These are phyloP conservation scores for Ophthalmolycus amberensis DNA, from an alignment of 2,113 vertebrate species.

Conservation along the genomic window DNA sequence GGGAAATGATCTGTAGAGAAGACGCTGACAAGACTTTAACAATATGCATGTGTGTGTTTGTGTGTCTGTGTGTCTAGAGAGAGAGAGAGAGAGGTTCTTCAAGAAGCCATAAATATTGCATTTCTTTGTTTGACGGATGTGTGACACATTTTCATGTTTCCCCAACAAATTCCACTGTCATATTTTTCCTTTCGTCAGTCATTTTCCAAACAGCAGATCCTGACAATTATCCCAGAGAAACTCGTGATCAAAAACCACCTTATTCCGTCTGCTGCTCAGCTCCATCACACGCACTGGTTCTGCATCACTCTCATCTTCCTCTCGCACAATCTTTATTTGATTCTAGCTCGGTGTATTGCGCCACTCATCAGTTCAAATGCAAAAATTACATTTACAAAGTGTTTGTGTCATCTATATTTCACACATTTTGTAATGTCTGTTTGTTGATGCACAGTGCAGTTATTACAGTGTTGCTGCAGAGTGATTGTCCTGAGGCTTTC, in stretches of 20 bases:
- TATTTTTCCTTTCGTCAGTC: slow-evolving; percentile 78
- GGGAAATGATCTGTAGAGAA: slow-evolving; percentile 69
- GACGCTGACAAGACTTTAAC: slow-evolving; percentile 52
- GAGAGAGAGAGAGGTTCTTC: slow-evolving; percentile 55
- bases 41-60: slow-evolving; percentile 48
- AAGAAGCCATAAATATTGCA: slow-evolving; percentile 81
- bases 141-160: slow-evolving; percentile 83
- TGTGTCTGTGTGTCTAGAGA: slow-evolving; percentile 23
- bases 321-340: slow-evolving; percentile 58
- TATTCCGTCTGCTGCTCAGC: slow-evolving; percentile 75
- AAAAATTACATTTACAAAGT: slow-evolving; percentile 69
- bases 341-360: slow-evolving; percentile 53
- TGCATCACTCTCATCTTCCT: slow-evolving; percentile 42
- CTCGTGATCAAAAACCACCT: slow-evolving; percentile 78
- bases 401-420: slow-evolving; percentile 66
- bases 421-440: slow-evolving; percentile 58
- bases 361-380: slow-evolving; percentile 72
- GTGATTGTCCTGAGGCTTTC: slow-evolving; percentile 29
- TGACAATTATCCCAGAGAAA: slow-evolving; percentile 83
- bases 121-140: slow-evolving; percentile 80
- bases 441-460: slow-evolving; percentile 61
- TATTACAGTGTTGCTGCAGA: slow-evolving; percentile 52
- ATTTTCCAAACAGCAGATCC: slow-evolving; percentile 76
- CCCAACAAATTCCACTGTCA: slow-evolving; percentile 82
- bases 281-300: slow-evolving; percentile 61